Conservation (phyloP, 64 coral and sea anemone species). For the Hydrozoanthus tunicans region DNA sequence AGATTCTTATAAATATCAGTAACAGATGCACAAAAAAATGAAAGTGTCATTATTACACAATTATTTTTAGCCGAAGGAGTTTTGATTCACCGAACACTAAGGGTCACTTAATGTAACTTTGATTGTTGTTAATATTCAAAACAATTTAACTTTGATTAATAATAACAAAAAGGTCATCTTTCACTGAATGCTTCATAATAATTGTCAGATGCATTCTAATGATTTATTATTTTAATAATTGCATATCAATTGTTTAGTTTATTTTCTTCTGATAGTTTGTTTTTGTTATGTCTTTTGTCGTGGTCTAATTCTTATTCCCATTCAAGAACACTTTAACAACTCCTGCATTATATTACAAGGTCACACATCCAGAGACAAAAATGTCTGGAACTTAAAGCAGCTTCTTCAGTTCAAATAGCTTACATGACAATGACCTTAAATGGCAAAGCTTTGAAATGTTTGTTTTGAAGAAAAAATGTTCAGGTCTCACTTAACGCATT, state of each 20-base stretch:
- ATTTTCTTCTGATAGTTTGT: no score
- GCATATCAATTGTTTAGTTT: no score
- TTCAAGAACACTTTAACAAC: no score
- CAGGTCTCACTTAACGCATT: neutral
- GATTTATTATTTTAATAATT: no score
- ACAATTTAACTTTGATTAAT: no score
- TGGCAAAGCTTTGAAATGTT: constrained; percentile 38
- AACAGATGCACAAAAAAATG: neutral
- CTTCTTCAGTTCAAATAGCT: constrained; percentile 27
- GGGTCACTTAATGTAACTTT: neutral
- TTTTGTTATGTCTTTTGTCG: no score
- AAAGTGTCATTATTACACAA: neutral
- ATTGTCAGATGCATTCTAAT: no score
- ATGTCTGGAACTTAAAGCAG: constrained; percentile 32
- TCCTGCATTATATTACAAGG: no score
- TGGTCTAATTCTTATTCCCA: no score
- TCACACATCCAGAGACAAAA: neutral
- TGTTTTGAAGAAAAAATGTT: constrained; percentile 23
- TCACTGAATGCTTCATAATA: no score
- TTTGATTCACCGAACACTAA: neutral
- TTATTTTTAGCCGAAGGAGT: no score
- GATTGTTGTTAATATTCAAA: neutral
- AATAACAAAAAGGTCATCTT: no score
- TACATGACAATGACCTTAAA: constrained; percentile 27
- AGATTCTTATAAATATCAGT: neutral